Evolutionary conservation across 2,888 invertebrate species (phyloP), one percentile per base, ranked within the genome.

Genomic region (Acronicta leporina): DNA sequence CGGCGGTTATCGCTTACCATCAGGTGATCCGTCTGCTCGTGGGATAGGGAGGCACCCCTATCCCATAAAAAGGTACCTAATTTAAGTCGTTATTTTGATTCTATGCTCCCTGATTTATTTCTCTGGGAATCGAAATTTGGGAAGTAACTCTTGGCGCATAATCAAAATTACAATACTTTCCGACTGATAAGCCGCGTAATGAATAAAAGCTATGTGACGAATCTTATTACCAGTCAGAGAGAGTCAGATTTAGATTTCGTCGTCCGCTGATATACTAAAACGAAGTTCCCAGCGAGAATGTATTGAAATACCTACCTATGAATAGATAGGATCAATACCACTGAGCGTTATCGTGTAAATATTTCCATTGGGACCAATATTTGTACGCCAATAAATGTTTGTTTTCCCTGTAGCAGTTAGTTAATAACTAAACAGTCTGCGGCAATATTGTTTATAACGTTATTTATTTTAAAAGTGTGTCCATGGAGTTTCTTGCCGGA

Each of bases 281-380:
- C 33, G 2, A 11, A 10, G 33, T 11, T 33, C 11, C 10, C 33
- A 33, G 3, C 11, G 33, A 11, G 2, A 33, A 33, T 11, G n/a
- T 38, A 38, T 38, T 38, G n/a, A 38, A 38, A 38, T n/a, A n/a
- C n/a, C n/a, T n/a, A n/a, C n/a, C n/a, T n/a, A 7, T 6, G 6
- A n/a, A 38, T 38, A 38, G 7, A 38, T 45, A 53, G 9, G 46
- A 40, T 58, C 47, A 42, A 60, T 58, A 55, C 45, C 40, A 40
- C 13, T 43, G 16, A 43, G 41, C 15, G 41, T 56, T 58, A 46
- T 14, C 9, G 14, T n/a, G 41, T 27, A 63, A 44, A 61, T 44
- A 54, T 61, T 54, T 44, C 58, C 53, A 38, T 25, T 43, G 55
- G 25, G 64, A 27, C 43, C 43, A 3, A 60, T 67, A 56, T 56